Evolutionary conservation across 2,888 invertebrate species (phyloP), one percentile per base, ranked within the genome.

Genomic region (Drosophila rubida): DNA sequence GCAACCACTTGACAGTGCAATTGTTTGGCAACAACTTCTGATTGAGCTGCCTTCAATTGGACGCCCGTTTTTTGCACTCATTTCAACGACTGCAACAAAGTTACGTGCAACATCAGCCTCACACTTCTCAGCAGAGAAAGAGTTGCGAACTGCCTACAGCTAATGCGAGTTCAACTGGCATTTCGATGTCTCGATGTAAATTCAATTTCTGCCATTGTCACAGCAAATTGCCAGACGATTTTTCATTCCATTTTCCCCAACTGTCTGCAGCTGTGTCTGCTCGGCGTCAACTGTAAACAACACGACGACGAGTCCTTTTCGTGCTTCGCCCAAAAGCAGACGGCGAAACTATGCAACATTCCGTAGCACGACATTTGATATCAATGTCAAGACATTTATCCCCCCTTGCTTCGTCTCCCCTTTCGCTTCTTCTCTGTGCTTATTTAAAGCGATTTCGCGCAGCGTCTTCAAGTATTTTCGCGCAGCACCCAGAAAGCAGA

Each of bases 1-100:
- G 82, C 81, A 89, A 89, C 90, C 89, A 90, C 89, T 90, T 90
- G 89, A 85, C 78, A 83, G 82, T 84, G 85, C 89, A 90, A 90
- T 90, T 90, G 89, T 90, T 90, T 88, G 90, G 85, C 89, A 90
- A 82, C 85, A 89, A 73, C 73, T 80, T 72, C 73, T 81, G 87
- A 82, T 87, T 88, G 75, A 71, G 69, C 35, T 70, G 79, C 75
- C 69, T 80, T 60, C 37, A 22, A 57, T 30, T 32, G 23, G 6
- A 3, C 19, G 19, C 19, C 19, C 3, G 2, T 19, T 19, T 19
- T 3, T n/a, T 11, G n/a, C n/a, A n/a, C n/a, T 32, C 37, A 7
- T 2, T 16, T 25, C 8, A 16, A 1, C 4, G 27, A 53, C 32
- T 30, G 13, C 14, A 23, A 19, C 19, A 63, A 58, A 46, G 48